Conservation (phyloP, 2,888 invertebrate genomes). For the Lasius fuliginosus region DNA sequence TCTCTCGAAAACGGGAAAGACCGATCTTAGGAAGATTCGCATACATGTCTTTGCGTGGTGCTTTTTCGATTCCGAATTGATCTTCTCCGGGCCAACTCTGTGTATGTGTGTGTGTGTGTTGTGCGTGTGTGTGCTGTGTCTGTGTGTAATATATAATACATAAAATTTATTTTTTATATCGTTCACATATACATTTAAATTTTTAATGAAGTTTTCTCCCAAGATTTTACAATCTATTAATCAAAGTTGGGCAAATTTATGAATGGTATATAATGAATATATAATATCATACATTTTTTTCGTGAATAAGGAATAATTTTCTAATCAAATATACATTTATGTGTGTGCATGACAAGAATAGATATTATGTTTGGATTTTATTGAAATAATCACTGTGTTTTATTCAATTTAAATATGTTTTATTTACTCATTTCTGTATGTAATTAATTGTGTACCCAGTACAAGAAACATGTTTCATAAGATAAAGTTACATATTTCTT, state of each 20-base stretch:
- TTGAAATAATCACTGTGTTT: too few species aligned
- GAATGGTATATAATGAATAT: background rate
- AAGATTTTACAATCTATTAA: background rate
- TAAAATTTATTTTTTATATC: background rate
- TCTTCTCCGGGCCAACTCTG: background rate
- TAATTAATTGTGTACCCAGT: too few species aligned
- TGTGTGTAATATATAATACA: background rate
- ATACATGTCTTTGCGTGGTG: background rate
- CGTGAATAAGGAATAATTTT: too few species aligned
- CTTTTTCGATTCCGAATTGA: background rate
- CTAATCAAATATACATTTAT: too few species aligned
- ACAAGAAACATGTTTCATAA: too few species aligned
- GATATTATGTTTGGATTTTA: too few species aligned
- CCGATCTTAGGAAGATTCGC: slow-evolving; percentile 27
- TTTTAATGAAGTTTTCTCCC: background rate
- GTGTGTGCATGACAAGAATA: too few species aligned
- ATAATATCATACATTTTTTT: background rate
- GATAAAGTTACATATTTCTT: too few species aligned
- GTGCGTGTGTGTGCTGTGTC: background rate
- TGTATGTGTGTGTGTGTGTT: background rate
- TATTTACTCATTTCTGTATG: too few species aligned
- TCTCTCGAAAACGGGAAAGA: slow-evolving; percentile 24
- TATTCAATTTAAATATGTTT: too few species aligned
- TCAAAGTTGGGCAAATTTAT: background rate
- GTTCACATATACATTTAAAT: background rate